Base-by-base conservation (phyloP, 2,797 vertebrate genomes). In the Phrynocephalus vlangalii region DNA sequence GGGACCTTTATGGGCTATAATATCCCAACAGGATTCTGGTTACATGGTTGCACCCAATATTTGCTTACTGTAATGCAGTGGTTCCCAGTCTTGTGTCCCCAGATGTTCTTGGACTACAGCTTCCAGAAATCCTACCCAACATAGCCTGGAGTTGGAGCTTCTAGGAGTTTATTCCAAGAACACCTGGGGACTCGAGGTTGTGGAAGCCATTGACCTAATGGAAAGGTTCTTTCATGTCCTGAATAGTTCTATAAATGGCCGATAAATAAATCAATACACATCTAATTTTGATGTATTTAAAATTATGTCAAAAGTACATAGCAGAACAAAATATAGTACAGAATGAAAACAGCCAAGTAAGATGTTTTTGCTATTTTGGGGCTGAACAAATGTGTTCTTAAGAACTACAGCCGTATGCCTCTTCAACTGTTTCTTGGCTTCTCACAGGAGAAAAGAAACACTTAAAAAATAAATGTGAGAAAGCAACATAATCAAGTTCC, bases 401-500 rank as follows among this genome's bases (percentile, higher is more conserved):
- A 50, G 50, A 52, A 11, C 1, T 78, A 13, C 81, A 5, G 6
- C 28, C 75, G 28, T 30, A 50, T 0, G 22, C 0, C 26, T 66
- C 2, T 3, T 80, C 44, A 78, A 79, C 89, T 56, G 2, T 4
- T 71, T 88, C 9, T 77, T 86, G 1, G 68, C 26, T 90, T 9
- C 28, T 3, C 15, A 30, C 0, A 30, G 18, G 16, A 83, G 4
- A 67, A 3, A 33, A 26, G 1, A 0, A 70, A 28, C 0, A 33
- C 15, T 60, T 60, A 67, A 90, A 87, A 89, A 89, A 52, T 18
- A 79, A 48, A 87, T 60, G 1, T 0, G 4, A 84, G 85, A 71
- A 68, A 78, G 1, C 60, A 16, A 5, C 24, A 0, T 8, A 22
- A 56, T 78, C 56, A 11, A 28, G 6, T 38, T 80, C 33, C 68